Percentiles rank a stretch among this genome's conserved stretches.
These are phyloP conservation scores for Stenodema calcarata DNA, from an alignment of 2,888 invertebrate genomes.

Conservation along the genomic window DNA sequence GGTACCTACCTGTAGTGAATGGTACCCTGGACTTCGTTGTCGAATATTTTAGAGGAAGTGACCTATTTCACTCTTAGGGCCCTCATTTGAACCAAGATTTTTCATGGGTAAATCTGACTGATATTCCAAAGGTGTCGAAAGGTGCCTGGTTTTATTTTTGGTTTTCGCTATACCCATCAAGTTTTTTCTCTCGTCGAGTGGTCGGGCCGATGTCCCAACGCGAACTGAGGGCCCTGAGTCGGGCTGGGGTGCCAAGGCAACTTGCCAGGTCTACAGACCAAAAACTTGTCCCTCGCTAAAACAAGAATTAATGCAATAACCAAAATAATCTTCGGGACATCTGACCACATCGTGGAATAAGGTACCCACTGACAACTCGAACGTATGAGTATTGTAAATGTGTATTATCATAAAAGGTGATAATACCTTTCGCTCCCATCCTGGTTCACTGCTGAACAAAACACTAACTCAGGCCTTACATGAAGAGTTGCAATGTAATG, in stretches of 20 bases:
- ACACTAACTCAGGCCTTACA: too few relatives aligned
- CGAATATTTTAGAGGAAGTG: too few relatives aligned
- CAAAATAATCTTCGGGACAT: slow-evolving; percentile 36
- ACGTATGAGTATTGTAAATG: too few relatives aligned
- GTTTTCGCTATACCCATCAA: neutral
- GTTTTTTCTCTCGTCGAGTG: neutral
- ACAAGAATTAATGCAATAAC: slow-evolving; percentile 48
- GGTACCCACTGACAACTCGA: neutral
- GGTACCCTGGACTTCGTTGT: too few relatives aligned
- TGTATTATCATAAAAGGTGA: too few relatives aligned
- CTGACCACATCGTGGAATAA: neutral
- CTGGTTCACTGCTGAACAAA: too few relatives aligned
- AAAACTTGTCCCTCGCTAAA: slow-evolving; percentile 34
- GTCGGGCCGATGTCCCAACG: slow-evolving; percentile 43
- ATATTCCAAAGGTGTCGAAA: neutral
- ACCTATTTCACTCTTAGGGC: too few relatives aligned
- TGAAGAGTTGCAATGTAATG: too few relatives aligned
- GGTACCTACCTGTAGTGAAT: too few relatives aligned
- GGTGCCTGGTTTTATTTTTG: slow-evolving; percentile 31
- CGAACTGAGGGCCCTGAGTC: slow-evolving; percentile 42
- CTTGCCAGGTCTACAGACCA: slow-evolving; percentile 47
- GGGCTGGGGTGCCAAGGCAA: slow-evolving; percentile 51
- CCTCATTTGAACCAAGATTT: neutral
- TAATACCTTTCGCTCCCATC: too few relatives aligned
- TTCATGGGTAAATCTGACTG: neutral